Evolutionary conservation across 2,797 vertebrate genomes (phyloP).

Genomic region (Rhinichthys osculus): DNA sequence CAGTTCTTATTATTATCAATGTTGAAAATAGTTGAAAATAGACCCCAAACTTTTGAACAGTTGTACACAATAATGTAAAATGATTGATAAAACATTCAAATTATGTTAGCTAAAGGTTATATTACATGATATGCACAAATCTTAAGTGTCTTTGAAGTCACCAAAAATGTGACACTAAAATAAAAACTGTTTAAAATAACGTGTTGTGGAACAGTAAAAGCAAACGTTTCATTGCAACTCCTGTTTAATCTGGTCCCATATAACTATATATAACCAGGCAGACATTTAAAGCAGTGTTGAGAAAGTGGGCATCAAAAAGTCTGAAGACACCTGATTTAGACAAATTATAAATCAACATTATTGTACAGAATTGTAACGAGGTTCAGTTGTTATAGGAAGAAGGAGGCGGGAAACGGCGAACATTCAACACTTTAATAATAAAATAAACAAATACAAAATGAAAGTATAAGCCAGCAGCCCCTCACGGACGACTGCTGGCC

Average conservation of each 20-base stretch:
- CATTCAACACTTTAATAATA: too few species aligned
- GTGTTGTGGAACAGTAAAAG: neutral
- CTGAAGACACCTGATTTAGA: slow-evolving; percentile 15
- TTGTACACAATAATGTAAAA: neutral
- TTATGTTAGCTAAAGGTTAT: neutral
- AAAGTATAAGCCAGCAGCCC: too few species aligned
- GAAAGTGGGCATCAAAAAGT: slow-evolving; percentile 1
- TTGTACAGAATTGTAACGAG: neutral
- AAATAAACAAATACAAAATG: too few species aligned
- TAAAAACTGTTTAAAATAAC: neutral
- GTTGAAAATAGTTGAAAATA: neutral
- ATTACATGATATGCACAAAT: neutral
- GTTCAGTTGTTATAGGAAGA: too few species aligned
- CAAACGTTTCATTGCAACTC: neutral
- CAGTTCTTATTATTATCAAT: neutral
- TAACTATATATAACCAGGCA: neutral
- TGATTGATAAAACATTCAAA: neutral
- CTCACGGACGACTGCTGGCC: too few species aligned
- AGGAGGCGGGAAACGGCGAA: too few species aligned
- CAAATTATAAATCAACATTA: neutral
- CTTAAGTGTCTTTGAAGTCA: neutral
- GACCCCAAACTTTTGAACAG: neutral
- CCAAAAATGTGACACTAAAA: neutral
- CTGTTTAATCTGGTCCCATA: neutral
- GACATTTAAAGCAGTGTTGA: neutral